Evolutionary conservation across 2,888 invertebrate species (phyloP).

Genomic region (Agelastica alni): DNA sequence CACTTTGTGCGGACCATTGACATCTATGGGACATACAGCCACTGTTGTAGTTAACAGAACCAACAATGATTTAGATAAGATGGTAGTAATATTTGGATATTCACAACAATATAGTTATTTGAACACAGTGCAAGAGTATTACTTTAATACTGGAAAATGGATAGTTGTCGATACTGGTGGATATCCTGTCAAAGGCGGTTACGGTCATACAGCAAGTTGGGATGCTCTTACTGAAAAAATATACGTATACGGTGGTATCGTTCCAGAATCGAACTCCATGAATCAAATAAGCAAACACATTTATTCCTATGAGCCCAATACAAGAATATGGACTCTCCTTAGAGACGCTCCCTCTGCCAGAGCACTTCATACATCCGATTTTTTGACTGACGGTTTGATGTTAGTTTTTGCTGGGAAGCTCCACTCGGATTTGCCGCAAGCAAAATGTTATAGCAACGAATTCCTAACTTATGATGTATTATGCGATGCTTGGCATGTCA

Average conservation of each 20-base stretch:
- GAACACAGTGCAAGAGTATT: slow-evolving; percentile 83
- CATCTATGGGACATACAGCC: slow-evolving; percentile 90
- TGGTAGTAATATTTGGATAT: slow-evolving; percentile 97
- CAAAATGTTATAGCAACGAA: slow-evolving; percentile 90
- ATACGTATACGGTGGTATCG: slow-evolving; percentile 87
- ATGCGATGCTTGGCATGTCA: slow-evolving; percentile 73
- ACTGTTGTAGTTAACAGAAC: slow-evolving; percentile 76
- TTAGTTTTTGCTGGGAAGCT: slow-evolving; percentile 96
- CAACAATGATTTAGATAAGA: slow-evolving; percentile 65
- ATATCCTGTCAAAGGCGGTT: slow-evolving; percentile 87
- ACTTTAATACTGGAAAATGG: slow-evolving; percentile 77
- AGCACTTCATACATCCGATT: slow-evolving; percentile 87
- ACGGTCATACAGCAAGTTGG: slow-evolving; percentile 87
- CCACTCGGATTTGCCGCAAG: slow-evolving; percentile 91
- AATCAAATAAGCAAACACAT: slow-evolving; percentile 76
- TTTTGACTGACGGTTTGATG: slow-evolving; percentile 78
- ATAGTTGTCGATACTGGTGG: slow-evolving; percentile 73
- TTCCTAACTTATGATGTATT: slow-evolving; percentile 86
- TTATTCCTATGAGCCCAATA: slow-evolving; percentile 85
- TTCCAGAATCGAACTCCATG: slow-evolving; percentile 80
- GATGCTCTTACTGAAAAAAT: slow-evolving; percentile 78
- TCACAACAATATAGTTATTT: slow-evolving; percentile 93
- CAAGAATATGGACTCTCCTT: slow-evolving; percentile 76
- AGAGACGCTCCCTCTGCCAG: slow-evolving; percentile 81
- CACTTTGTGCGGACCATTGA: slow-evolving; percentile 60